Base-by-base conservation (phyloP, 2,113 vertebrate species). In the Caranx ignobilis region DNA sequence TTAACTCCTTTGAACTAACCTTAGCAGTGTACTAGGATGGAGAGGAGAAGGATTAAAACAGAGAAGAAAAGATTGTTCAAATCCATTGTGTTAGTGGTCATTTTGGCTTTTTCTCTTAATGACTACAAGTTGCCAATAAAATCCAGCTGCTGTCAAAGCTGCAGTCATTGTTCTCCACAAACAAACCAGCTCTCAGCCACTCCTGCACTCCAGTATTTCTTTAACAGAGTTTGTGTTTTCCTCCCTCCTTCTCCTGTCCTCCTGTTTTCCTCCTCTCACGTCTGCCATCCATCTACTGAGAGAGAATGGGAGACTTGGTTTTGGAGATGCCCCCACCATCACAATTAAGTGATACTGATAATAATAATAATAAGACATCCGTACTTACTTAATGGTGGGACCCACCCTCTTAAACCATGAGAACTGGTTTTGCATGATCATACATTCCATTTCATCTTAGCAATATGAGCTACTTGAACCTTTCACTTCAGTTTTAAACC, bases 401-500 rank as follows among this genome's bases (percentile, higher is more conserved):
- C 16, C 39, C 10, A 6, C 45, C 55, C 26, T 71, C 35, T 63
- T 9, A 26, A 26, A 68, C 32, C 52, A 48, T 43, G 34, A 77
- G 35, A 34, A 62, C 13, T 65, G 39, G 13, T 19, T 77, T 48
- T 37, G 47, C 10, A 64, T 11, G 21, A 67, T 62, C 6, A 52
- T 60, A 55, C 26, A 18, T 77, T 63, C 50, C 15, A 32, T 75
- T 82, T 78, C 10, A 47, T 86, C 54, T 61, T 26, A 47, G 43
- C 16, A 74, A 47, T 71, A 39, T 67, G 69, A 87, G 63, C 37
- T 13, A 5, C 48, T 21, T 77, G 47, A 79, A 16, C 47, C 35
- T 16, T 81, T 85, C 41, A 19, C 34, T 52, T 68, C 43, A n/a
- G 76, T 85, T 65, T 57, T 7, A 47, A 63, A 69, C 45, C 32